Base-by-base conservation (phyloP, 1,140 invertebrate species). In the Camponotus vicinus region DNA sequence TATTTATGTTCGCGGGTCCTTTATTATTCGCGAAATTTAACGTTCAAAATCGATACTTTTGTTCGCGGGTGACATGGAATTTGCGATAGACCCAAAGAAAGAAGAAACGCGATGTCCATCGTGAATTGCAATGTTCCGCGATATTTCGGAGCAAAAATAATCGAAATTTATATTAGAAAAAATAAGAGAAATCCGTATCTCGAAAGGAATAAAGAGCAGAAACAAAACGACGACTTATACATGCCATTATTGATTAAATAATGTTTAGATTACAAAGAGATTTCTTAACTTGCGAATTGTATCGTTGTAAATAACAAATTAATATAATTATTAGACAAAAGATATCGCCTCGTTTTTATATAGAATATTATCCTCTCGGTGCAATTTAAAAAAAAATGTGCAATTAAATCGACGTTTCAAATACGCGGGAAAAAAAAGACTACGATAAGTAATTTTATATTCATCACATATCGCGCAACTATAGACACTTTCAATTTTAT, bases 221-320 rank as follows among this genome's bases (percentile, higher is more conserved):
- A 77, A 42, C 18, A 55, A 42, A 34, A 61, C n/a, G 37, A 61
- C 42, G 37, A 61, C 13, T 76, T 59, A 61, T 27, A 27, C 27
- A 27, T 27, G 71, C 34, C 37, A 61, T 61, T 13, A 34, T 8
- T 2, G 40, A 69, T 79, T 61, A 42, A 61, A 37, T 61, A 75
- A 75, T 55, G 27, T 42, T 78, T 7, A n/a, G 11, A 40, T 7
- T 27, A 59, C 32, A 21, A 27, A 32, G 66, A 73, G 52, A 59
- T 59, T 73, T n/a, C 34, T 13, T 13, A 49, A 49, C 15, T 75
- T 55, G 52, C 45, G 5, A 27, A 6, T 15, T 2, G 3, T 18
- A 18, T 52, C 11, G 8, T 9, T 7, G n/a, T 8, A 6, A 27
- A 18, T n/a, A 80, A 55, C n/a, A 6, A 83, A 32, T 13, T n/a